Conservation (phyloP, 2,888 invertebrate species). For the Hypolimnas misippus region DNA sequence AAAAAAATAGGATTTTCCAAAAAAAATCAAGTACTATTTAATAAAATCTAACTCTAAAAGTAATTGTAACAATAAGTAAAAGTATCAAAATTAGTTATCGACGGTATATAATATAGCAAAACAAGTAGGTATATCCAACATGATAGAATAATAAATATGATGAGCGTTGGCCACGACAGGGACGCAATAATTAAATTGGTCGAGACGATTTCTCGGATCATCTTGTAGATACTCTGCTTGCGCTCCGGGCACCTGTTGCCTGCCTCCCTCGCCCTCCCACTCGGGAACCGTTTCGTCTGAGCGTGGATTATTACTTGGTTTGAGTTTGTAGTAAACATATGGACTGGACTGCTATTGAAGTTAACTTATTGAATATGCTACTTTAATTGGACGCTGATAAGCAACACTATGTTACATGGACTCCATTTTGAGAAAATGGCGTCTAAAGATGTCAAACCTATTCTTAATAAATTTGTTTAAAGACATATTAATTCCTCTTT, state of each 20-base stretch:
- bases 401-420: no score
- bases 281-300: neutral
- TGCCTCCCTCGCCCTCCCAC: slow-evolving; percentile 26
- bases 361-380: neutral
- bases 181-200: slow-evolving; percentile 40
- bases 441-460: no score
- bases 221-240: slow-evolving; percentile 35
- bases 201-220: slow-evolving; percentile 38
- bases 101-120: neutral
- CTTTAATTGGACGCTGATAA: no score
- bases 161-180: slow-evolving; percentile 25
- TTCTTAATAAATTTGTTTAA: no score
- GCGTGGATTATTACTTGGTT: slow-evolving; percentile 39
- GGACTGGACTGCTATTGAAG: slow-evolving; percentile 17
- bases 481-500: neutral
- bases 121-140: slow-evolving; percentile 16
- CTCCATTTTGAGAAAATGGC: no score
- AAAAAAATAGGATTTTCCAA: no score
- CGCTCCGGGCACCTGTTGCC: slow-evolving; percentile 42
- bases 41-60: neutral
- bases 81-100: neutral
- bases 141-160: slow-evolving; percentile 39
- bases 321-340: slow-evolving; percentile 32
- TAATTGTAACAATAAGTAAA: slow-evolving; percentile 5
- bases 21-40: no score